Percentiles rank a stretch among this genome's conserved stretches.
Evolutionary conservation across 2,888 invertebrate species (phyloP).

Genomic region (Panzeria rudis): DNA sequence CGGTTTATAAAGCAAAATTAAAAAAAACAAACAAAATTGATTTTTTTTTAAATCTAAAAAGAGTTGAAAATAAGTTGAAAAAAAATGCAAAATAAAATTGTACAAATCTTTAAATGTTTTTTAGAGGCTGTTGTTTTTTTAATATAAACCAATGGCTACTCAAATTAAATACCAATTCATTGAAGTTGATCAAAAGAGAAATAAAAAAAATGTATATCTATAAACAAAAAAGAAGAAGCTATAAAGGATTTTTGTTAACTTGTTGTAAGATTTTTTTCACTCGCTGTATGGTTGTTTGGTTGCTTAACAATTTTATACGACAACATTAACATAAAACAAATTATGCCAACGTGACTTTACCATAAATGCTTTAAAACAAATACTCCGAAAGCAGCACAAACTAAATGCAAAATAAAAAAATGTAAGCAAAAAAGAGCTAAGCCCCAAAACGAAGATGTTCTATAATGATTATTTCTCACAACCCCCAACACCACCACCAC

Average conservation of each 20-base stretch:
- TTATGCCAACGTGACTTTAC: conserved; percentile 84
- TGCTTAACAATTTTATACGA: conserved; percentile 64
- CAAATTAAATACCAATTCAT: conserved; percentile 84
- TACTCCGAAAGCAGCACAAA: conserved; percentile 44
- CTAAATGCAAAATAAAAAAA: conserved; percentile 24
- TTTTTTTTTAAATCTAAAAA: conserved; percentile 38
- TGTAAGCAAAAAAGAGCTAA: conserved; percentile 17
- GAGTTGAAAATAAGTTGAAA: not conserved
- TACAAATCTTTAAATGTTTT: conserved; percentile 66
- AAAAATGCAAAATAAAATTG: conserved; percentile 51
- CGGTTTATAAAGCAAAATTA: conserved; percentile 14
- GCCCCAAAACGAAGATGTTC: conserved; percentile 62
- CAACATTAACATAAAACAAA: conserved; percentile 84
- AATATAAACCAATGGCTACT: conserved; percentile 74
- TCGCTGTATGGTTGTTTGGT: conserved; percentile 50
- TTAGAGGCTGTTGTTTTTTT: conserved; percentile 10
- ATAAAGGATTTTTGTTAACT: conserved; percentile 65
- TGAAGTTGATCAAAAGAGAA: conserved; percentile 74
- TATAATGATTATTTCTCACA: conserved; percentile 70
- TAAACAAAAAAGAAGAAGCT: conserved; percentile 51
- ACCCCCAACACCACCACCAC: not conserved
- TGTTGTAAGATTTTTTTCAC: conserved; percentile 40
- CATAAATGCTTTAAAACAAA: conserved; percentile 81
- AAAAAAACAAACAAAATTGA: conserved; percentile 47
- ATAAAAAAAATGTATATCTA: not conserved